Evolutionary conservation across 1,140 invertebrate species (phyloP), one percentile per base, ranked within the genome.

Genomic region (Temnothorax longispinosus): DNA sequence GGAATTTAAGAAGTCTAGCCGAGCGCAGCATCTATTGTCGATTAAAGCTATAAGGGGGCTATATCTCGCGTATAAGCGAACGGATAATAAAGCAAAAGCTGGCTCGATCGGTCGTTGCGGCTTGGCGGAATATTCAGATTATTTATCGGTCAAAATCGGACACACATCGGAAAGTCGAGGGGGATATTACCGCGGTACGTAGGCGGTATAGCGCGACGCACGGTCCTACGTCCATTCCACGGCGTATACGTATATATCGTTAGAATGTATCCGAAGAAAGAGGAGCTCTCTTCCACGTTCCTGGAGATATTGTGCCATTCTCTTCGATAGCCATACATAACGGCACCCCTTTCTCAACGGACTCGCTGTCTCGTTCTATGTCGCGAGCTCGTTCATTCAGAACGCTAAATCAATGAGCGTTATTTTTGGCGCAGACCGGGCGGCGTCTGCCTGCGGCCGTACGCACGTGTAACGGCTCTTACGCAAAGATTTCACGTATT

Each of bases 341-440:
- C 89, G 69, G 27, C 44, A 54, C 56, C 72, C 64, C 58, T 85
- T 64, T 56, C 75, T 67, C 82, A 50, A 67, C 76, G 58, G 13
- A 72, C 75, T 54, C 44, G 65, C 78, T 72, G 84, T 90, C 90
- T 88, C 84, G 75, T 88, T 64, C 86, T 87, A 78, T 60, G 65
- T 69, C 72, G 65, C 7, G 27, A 74, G 74, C 65, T 87, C 90
- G 87, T 91, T 91, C 90, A 91, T 91, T 91, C 90, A 91, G 77
- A 85, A 91, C 58, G 86, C 65, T 76, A 92, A 92, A 93, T 93
- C 93, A 93, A 93, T 93, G 91, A 88, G 89, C 47, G 89, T 92
- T 93, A 93, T 93, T 93, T 93, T 93, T 89, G 90, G 92, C 87
- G 54, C 47, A 82, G 88, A 72, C 82, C n/a, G 27, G 27, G 27